phyloP scores from a whole-genome alignment of 2,797 vertebrate genomes.

The Holocentrus rufus region DNA sequence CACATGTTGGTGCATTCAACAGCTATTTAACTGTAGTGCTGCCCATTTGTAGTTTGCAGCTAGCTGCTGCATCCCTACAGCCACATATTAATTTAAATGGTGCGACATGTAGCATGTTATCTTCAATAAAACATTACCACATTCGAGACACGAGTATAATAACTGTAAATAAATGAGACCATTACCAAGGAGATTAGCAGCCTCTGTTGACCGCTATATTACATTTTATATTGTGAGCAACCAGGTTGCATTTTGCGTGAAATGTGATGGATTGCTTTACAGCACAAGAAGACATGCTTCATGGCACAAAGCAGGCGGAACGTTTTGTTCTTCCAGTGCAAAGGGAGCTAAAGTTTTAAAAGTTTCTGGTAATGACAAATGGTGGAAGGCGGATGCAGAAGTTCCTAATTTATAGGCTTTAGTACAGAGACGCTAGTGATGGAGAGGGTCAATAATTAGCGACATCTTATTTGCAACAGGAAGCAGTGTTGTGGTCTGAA shows the following conservation, averaged over 20 bases:
- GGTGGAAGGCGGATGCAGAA: not conserved
- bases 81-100: slow-evolving; percentile 13
- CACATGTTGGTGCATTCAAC: slow-evolving; percentile 22
- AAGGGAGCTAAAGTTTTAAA: too few relatives aligned
- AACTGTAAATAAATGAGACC: not conserved
- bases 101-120: not conserved
- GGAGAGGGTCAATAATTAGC: too few relatives aligned
- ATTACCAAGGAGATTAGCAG: not conserved
- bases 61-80: not conserved
- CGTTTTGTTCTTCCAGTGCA: not conserved
- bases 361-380: too few relatives aligned
- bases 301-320: not conserved
- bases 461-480: too few relatives aligned
- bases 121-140: too few relatives aligned
- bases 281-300: too few relatives aligned
- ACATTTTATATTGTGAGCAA: not conserved
- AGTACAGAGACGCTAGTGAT: too few relatives aligned
- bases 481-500: too few relatives aligned
- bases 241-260: not conserved
- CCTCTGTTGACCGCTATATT: not conserved
- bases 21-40: slow-evolving; percentile 7
- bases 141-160: not conserved
- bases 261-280: slow-evolving; percentile 4
- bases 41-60: not conserved
- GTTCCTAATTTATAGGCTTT: not conserved